A percentile compares a stretch with the other conserved stretches of the same genome.
Conservation (phyloP, 2,113 vertebrate species). For the Centropus unirufus region DNA sequence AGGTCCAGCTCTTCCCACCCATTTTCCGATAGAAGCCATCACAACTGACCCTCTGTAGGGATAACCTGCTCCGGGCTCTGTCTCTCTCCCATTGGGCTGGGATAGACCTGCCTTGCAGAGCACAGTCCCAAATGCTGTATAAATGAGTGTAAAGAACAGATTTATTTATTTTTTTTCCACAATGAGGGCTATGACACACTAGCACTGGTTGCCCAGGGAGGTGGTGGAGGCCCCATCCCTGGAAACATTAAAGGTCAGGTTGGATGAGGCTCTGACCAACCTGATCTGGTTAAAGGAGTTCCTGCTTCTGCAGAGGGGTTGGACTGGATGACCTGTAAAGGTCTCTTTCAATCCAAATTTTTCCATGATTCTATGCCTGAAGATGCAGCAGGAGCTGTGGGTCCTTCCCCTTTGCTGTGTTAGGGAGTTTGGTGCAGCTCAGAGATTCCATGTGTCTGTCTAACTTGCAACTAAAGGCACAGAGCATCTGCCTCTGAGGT, state of each 20-base stretch:
- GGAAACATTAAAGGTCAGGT: too few relatives aligned
- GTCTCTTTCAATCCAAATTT: too few relatives aligned
- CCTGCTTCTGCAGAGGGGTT: too few relatives aligned
- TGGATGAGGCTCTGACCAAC: too few relatives aligned
- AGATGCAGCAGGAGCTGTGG: too few relatives aligned
- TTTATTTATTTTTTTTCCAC: too few relatives aligned
- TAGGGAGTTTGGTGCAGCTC: background rate
- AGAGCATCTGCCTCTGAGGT: background rate
- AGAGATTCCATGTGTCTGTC: background rate
- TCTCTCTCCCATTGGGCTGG: accelerated
- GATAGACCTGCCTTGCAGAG: background rate
- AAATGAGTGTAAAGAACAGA: too few relatives aligned
- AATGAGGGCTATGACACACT: too few relatives aligned
- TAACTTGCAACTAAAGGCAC: background rate
- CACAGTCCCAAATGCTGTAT: background rate
- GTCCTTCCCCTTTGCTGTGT: background rate
- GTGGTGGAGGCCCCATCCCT: too few relatives aligned
- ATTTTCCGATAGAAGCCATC: background rate
- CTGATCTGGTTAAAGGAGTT: too few relatives aligned
- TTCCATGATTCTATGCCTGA: background rate
- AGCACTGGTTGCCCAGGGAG: too few relatives aligned
- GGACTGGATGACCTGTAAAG: too few relatives aligned
- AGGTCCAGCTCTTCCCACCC: background rate
- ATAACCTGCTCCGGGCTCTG: background rate
- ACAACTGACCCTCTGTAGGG: accelerated